A percentile compares a stretch with the other conserved stretches of the same genome.
Evolutionary conservation across 1,140 invertebrate species (phyloP).

Genomic region (Lamellibrachia luymesi): DNA sequence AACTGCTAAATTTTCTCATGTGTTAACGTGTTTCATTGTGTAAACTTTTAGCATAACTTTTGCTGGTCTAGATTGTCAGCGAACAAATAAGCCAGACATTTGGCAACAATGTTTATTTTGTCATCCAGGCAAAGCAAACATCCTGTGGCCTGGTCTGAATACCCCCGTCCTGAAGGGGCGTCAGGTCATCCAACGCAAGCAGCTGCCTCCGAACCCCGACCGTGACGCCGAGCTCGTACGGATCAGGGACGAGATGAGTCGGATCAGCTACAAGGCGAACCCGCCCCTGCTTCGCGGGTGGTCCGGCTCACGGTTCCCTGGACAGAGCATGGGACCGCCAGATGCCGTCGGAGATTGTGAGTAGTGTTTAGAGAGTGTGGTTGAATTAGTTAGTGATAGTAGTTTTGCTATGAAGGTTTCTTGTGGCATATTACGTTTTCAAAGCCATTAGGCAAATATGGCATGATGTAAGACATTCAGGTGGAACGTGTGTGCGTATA

Average conservation of each 20-base stretch:
- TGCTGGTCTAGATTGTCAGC: not conserved
- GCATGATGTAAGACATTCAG: not conserved
- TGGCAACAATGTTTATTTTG: not conserved
- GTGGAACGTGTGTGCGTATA: too few relatives aligned
- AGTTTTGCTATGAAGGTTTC: not conserved
- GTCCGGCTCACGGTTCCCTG: slow-evolving; percentile 77
- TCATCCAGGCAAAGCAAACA: slow-evolving; percentile 69
- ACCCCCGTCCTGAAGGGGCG: slow-evolving; percentile 75
- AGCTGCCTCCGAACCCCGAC: slow-evolving; percentile 71
- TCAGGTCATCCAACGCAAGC: slow-evolving; percentile 70
- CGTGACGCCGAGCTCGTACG: slow-evolving; percentile 70
- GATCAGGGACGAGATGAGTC: slow-evolving; percentile 71
- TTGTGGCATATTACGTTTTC: not conserved
- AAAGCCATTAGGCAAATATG: not conserved
- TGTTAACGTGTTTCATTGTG: not conserved
- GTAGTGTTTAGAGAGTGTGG: slow-evolving; percentile 14
- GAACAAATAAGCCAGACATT: not conserved
- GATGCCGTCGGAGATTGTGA: slow-evolving; percentile 69
- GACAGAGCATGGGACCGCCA: slow-evolving; percentile 81
- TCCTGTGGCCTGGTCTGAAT: slow-evolving; percentile 90
- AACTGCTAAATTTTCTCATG: too few relatives aligned
- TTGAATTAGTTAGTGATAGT: not conserved
- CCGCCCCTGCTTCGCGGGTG: slow-evolving; percentile 85
- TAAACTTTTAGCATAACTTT: not conserved
- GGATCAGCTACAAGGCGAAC: slow-evolving; percentile 62